Evolutionary conservation across 2,113 vertebrate genomes (phyloP), one percentile per base, ranked within the genome.

Genomic region (Ictidomys tridecemlineatus): DNA sequence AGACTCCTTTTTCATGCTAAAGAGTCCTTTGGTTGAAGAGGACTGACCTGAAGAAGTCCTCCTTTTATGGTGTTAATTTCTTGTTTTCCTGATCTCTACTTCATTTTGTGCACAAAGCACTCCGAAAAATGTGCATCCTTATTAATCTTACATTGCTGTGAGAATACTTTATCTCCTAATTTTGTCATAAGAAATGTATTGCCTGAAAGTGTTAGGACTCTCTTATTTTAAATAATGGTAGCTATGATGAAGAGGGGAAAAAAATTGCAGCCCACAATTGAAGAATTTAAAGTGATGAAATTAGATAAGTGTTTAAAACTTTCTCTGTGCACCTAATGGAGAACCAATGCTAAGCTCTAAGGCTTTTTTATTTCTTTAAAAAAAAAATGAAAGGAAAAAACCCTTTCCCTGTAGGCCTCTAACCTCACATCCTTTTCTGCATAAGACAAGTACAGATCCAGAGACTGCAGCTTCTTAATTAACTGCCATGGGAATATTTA

Each of bases 401-500:
- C 18, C 30, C 16, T 85, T 89, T 45, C 45, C 56, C 79, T 63
- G 1, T 48, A 74, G 22, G 18, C 2, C 74, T 78, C 32, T 95
- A 93, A 94, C 70, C 14, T 85, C 69, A 92, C 8, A 63, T 30
- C 28, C 26, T 93, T 88, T 89, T 53, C 37, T 67, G 53, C 22
- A 22, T 77, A 45, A 91, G 42, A 84, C 12, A 78, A 85, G 34
- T 17, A 6, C 76, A 92, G 4, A 95, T 95, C 69, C 24, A 13
- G 83, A 79, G 48, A 70, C 12, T 91, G 3, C n/a, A 94, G 63
- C 53, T 39, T 96, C n/a, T 89, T 96, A 96, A 97, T 96, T 95
- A 98, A 97, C 94, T 98, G 80, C 63, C 96, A 84, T 91, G 98
- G 97, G 97, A 97, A 97, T 98, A 97, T 98, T 98, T 97, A 99